Evolutionary conservation across 2,888 invertebrate species (phyloP), one percentile per base, ranked within the genome.

Genomic region (Drosophila phalerata): DNA sequence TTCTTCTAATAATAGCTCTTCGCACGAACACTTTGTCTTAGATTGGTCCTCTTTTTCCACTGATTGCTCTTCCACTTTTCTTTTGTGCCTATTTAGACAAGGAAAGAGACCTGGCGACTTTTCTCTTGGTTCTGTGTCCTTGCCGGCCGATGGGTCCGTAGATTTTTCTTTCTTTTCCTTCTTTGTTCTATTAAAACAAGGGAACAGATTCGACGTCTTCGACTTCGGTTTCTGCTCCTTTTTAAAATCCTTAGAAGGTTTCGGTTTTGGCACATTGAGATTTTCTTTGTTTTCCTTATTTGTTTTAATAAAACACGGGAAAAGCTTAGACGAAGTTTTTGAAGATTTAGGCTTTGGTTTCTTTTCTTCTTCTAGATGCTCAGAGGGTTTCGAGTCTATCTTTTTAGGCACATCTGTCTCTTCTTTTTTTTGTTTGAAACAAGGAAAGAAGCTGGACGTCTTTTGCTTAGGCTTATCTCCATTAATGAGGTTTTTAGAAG

Each of bases 101-200:
- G 22, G 4, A 5, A 30, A 43, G 9, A 5, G 19, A n/a, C 30
- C 38, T 3, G 19, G 1, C 13, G 30, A 42, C 10, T 55, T 28
- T 30, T 34, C 19, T 32, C 28, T 52, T 28, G 5, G 28, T 2
- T 28, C 28, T 19, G n/a, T 11, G 10, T 37, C 34, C 13, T 34
- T 34, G 3, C 9, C 17, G 8, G 17, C 3, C 9, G 0, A 15
- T n/a, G 13, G 30, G n/a, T 37, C 22, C 3, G 22, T 48, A 25
- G 9, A 4, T 11, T 32, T 40, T 13, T n/a, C 28, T 22, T 64
- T 73, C 3, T 52, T 45, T 0, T 48, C 32, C 6, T 47, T 51
- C 1, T 48, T 42, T 2, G 17, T 3, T 38, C 25, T 34, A 1
- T 64, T 45, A 13, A 9, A 43, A 32, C 37, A 9, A 9, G 30